Evolutionary conservation across 2,888 invertebrate genomes (phyloP), one percentile per base, ranked within the genome.

Genomic region (Campoletis raptor): DNA sequence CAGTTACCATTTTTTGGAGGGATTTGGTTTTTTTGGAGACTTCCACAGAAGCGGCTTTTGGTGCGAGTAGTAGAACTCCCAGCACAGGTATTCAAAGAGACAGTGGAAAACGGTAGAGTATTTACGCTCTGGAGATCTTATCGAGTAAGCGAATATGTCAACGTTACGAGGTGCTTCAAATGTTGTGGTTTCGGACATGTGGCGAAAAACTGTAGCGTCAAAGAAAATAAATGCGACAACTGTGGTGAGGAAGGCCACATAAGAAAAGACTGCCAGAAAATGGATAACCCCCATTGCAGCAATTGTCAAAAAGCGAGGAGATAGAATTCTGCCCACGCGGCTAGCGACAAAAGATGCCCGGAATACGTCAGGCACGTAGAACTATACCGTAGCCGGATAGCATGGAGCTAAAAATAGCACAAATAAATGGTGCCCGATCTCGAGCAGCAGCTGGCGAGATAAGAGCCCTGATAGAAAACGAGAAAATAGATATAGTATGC

Each of bases 171-270:
- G 21, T 81, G 83, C 42, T 86, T 45, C n/a, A 76, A 80, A 21
- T 86, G 86, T 48, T 30, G 40, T 8, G 42, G 77, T 1, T 77
- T 52, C 36, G 84, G 84, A 0, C 84, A 84, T 12, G 40, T 81
- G 4, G 81, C 80, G 0, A 80, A 36, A 24, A 15, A 21, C 9
- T 83, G 86, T 37, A 9, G 0, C 0, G 24, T 9, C 6, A 10
- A 1, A 15, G 10, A 64, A 0, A 6, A 21, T 0, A 67, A n/a
- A 0, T 84, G 84, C 45, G 73, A 79, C 6, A 37, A 69, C 18
- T 84, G 84, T 6, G 81, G 52, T 0, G 36, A 21, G 9, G 48
- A n/a, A 0, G 76, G 76, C 6, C 85, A 81, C 21, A 0, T 45
- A 7, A 40, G 54, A 0, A 45, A 57, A 2, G 67, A 79, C 1